Evolutionary conservation across 2,888 invertebrate genomes (phyloP).

Genomic region (Mesoligia furuncula): DNA sequence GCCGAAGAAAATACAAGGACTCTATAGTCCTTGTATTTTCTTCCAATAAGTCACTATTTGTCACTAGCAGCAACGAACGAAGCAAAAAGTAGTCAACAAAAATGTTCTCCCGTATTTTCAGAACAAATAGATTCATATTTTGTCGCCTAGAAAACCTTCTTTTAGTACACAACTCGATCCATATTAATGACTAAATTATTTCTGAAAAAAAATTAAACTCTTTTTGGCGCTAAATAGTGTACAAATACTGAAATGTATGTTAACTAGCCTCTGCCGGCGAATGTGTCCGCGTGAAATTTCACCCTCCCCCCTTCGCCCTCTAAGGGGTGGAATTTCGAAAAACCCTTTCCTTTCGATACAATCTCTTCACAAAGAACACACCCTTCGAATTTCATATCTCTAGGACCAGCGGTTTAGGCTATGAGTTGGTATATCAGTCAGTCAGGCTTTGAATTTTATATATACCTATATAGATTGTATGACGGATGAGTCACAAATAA

Average conservation of each 20-base stretch:
- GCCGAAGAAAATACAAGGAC: conserved; percentile 10
- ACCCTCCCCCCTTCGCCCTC: too few relatives aligned
- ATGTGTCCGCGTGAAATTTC: too few relatives aligned
- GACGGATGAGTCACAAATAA: conserved; percentile 13
- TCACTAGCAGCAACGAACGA: neutral
- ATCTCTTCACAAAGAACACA: too few relatives aligned
- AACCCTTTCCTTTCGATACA: too few relatives aligned
- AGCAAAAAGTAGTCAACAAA: conserved; percentile 8
- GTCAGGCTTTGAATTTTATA: too few relatives aligned
- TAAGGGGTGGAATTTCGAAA: too few relatives aligned
- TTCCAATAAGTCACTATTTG: too few relatives aligned
- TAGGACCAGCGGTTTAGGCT: too few relatives aligned
- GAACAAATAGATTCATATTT: conserved; percentile 16
- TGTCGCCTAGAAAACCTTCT: conserved; percentile 5
- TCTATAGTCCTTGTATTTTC: too few relatives aligned
- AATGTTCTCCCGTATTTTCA: neutral
- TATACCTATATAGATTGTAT: conserved; percentile 1
- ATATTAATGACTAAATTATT: conserved; percentile 21
- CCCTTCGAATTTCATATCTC: too few relatives aligned
- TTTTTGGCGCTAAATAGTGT: neutral
- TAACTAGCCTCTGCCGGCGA: neutral
- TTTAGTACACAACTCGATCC: conserved; percentile 29
- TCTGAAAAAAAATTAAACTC: neutral
- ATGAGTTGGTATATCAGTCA: too few relatives aligned
- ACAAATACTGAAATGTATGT: conserved; percentile 1